These are phyloP conservation scores for Rhagonycha lutea DNA, from an alignment of 2,888 invertebrate genomes.

Conservation along the genomic window DNA sequence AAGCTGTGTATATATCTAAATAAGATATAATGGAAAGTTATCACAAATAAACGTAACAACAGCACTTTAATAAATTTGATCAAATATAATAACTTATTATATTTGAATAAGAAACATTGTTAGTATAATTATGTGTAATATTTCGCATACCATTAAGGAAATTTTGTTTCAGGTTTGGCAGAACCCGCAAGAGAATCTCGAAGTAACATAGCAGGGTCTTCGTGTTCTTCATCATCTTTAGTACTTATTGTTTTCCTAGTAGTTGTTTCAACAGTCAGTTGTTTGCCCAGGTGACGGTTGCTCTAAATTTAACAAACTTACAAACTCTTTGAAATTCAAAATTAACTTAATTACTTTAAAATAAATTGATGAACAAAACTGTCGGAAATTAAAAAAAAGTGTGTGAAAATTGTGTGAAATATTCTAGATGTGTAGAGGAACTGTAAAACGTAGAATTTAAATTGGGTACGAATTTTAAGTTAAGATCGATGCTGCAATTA, in stretches of 20 bases:
- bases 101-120: too few species aligned
- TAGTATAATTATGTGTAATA: too few species aligned
- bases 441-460: not conserved
- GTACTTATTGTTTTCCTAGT: slow-evolving; percentile 2
- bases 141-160: not conserved
- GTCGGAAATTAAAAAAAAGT: not conserved
- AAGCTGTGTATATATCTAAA: too few species aligned
- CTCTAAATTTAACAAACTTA: not conserved
- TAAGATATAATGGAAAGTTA: too few species aligned
- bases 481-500: slow-evolving; percentile 17
- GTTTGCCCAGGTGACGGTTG: slow-evolving; percentile 15
- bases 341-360: not conserved
- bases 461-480: slow-evolving; percentile 2
- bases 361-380: not conserved
- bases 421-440: not conserved
- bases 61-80: too few species aligned
- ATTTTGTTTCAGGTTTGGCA: slow-evolving; percentile 48
- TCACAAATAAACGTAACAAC: too few species aligned
- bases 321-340: slow-evolving; percentile 12
- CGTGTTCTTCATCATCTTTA: slow-evolving; percentile 23
- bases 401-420: slow-evolving; percentile 10
- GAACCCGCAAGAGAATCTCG: slow-evolving; percentile 53
- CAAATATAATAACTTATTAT: too few species aligned
- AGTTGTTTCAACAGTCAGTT: slow-evolving; percentile 8
- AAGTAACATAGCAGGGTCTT: slow-evolving; percentile 43